Percentiles rank a stretch among this genome's conserved stretches.
phyloP scores from a whole-genome alignment of 2,797 vertebrate genomes.

The Ambastaia sidthimunki region DNA sequence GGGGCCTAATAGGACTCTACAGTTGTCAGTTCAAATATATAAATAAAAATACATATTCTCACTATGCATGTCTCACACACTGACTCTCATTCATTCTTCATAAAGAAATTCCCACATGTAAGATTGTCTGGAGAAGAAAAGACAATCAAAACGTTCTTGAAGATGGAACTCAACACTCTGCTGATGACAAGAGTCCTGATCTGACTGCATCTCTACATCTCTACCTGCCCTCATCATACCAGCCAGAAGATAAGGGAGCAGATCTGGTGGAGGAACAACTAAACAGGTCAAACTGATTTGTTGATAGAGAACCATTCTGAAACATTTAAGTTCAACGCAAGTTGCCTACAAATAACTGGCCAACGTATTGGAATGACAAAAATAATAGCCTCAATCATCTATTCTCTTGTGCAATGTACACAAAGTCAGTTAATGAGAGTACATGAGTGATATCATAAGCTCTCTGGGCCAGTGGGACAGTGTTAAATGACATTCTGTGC shows the following conservation, averaged over 20 bases:
- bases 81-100: not conserved
- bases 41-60: too few relatives aligned
- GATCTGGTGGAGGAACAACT: not conserved
- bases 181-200: slow-evolving; percentile 17
- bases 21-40: too few relatives aligned
- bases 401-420: not conserved
- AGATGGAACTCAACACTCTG: slow-evolving; percentile 1
- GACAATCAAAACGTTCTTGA: slow-evolving; percentile 6
- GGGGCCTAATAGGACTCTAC: too few relatives aligned
- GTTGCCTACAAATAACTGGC: not conserved
- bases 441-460: slow-evolving; percentile 25
- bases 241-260: slow-evolving; percentile 59
- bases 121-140: slow-evolving; percentile 42
- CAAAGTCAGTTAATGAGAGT: slow-evolving; percentile 15
- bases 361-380: not conserved
- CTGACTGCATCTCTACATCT: slow-evolving; percentile 64
- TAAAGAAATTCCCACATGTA: slow-evolving; percentile 41
- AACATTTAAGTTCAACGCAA: not conserved
- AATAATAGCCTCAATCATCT: slow-evolving; percentile 19
- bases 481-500: slow-evolving; percentile 9
- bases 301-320: not conserved
- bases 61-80: too few relatives aligned
- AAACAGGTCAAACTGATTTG: slow-evolving; percentile 47
- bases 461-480: not conserved
- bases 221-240: slow-evolving; percentile 64